Percentiles rank a stretch among this genome's conserved stretches.
Conservation (phyloP, 2,888 invertebrate species). For the Melipona bicolor region DNA sequence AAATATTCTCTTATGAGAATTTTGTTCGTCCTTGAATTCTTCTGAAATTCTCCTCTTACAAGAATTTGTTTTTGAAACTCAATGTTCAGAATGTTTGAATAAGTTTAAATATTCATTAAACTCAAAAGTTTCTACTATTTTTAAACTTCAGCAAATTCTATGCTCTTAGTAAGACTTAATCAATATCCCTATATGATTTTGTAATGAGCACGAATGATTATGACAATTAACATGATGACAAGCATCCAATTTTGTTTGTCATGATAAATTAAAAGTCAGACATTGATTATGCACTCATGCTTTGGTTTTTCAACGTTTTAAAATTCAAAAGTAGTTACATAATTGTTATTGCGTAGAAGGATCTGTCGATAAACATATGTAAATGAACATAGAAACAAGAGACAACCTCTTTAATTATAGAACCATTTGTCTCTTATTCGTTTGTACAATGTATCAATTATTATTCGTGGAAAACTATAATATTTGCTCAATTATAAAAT, state of each 20-base stretch:
- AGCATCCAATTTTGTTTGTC: slow-evolving; percentile 17
- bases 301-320: slow-evolving; percentile 5
- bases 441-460: neutral
- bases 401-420: neutral
- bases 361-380: neutral
- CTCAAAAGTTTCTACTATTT: neutral
- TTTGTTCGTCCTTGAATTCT: too few species aligned
- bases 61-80: neutral
- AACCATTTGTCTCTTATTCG: neutral
- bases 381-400: neutral
- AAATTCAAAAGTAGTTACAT: slow-evolving; percentile 49
- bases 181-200: too few species aligned
- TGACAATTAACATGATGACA: slow-evolving; percentile 50
- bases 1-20: neutral
- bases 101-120: neutral
- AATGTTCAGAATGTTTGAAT: neutral
- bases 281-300: slow-evolving; percentile 29
- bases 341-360: slow-evolving; percentile 11
- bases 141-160: neutral
- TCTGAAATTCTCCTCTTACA: neutral
- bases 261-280: slow-evolving; percentile 38
- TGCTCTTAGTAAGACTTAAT: too few species aligned
- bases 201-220: neutral
- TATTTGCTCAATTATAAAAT: neutral
- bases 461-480: neutral